Conservation (phyloP, 2,113 vertebrate genomes). For the Bubalus kerabau region DNA sequence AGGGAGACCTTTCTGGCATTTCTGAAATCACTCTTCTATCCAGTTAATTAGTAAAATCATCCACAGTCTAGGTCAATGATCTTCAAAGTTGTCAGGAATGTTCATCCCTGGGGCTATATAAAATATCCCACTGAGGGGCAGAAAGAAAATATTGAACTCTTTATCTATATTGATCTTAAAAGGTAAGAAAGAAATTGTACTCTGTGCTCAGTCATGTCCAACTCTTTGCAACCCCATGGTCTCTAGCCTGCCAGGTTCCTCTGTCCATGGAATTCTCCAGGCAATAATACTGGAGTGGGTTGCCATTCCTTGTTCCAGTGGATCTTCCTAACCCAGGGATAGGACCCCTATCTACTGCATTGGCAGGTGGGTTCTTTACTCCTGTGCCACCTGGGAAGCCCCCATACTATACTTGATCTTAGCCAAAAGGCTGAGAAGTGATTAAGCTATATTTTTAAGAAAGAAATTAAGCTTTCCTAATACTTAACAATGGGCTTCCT, state of each 20-base stretch:
- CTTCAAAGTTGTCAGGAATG: neutral
- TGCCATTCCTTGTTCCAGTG: neutral
- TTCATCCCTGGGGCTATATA: neutral
- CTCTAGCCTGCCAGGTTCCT: neutral
- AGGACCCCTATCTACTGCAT: neutral
- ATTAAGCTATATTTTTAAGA: neutral
- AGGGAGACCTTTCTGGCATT: neutral
- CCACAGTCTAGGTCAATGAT: neutral
- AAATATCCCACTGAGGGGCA: neutral
- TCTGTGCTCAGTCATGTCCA: neutral
- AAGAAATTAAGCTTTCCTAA: neutral
- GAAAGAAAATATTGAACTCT: neutral
- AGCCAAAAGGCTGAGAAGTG: neutral
- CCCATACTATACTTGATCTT: neutral
- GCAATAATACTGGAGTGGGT: neutral
- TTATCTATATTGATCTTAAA: constrained; percentile 16
- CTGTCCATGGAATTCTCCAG: neutral
- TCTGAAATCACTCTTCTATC: neutral
- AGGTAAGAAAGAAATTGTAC: neutral
- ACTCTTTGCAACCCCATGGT: neutral
- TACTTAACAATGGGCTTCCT: neutral
- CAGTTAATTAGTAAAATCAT: neutral
- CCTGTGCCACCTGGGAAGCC: neutral
- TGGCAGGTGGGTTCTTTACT: neutral
- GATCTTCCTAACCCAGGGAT: neutral